Percentiles rank a stretch among this genome's conserved stretches.
These are phyloP conservation scores for Yponomeuta evonymella DNA, from an alignment of 2,888 invertebrate species.

Conservation along the genomic window DNA sequence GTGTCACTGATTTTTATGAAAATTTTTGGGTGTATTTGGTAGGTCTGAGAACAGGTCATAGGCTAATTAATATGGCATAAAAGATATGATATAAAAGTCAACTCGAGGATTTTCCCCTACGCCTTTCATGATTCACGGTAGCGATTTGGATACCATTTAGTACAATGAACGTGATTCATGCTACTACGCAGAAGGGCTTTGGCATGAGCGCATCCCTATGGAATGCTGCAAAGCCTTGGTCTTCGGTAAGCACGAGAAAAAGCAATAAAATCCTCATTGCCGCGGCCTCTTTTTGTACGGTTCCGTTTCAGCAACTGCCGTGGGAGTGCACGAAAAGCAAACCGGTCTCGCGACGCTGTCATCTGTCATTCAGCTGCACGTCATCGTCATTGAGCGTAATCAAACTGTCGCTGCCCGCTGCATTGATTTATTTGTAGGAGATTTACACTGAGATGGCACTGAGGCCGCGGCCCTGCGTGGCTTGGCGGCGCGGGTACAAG, in stretches of 20 bases:
- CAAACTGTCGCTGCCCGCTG: conserved; percentile 31
- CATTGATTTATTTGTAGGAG: neutral
- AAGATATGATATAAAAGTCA: too few species aligned
- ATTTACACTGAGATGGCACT: neutral
- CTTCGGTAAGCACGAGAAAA: neutral
- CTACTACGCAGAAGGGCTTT: too few species aligned
- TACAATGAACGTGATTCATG: too few species aligned
- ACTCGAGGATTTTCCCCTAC: too few species aligned
- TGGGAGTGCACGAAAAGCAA: conserved; percentile 8
- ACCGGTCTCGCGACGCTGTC: neutral
- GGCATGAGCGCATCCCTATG: too few species aligned
- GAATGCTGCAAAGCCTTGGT: too few species aligned
- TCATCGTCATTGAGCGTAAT: conserved; percentile 35
- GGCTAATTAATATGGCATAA: too few species aligned
- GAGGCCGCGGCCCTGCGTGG: neutral
- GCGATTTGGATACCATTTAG: too few species aligned
- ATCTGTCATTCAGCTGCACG: conserved; percentile 15
- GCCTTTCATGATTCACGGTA: too few species aligned
- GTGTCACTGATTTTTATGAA: too few species aligned
- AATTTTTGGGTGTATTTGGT: too few species aligned
- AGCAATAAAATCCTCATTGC: neutral
- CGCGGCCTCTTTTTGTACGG: neutral
- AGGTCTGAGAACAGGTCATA: too few species aligned
- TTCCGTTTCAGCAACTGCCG: neutral
- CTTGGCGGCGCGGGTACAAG: neutral